phyloP scores from a whole-genome alignment of 2,797 vertebrate genomes.

The Martes flavigula region DNA sequence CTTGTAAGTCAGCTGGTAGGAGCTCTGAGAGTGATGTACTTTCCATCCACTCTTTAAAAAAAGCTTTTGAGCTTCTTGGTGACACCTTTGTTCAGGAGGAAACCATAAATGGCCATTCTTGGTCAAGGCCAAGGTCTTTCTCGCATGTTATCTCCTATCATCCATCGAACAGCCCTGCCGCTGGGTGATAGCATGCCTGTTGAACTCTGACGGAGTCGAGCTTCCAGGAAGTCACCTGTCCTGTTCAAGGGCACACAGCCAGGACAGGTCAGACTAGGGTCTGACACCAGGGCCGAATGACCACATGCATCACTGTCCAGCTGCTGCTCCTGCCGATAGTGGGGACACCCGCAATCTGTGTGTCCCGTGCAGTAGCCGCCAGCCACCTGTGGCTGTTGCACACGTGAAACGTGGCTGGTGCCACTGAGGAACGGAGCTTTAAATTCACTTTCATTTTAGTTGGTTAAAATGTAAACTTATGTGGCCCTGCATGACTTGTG shows the following conservation, averaged over 20 bases:
- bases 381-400: neutral
- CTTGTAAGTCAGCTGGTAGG: neutral
- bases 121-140: neutral
- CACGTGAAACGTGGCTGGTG: neutral
- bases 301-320: neutral
- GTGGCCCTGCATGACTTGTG: neutral
- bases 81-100: neutral
- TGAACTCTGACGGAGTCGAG: neutral
- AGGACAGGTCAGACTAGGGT: neutral
- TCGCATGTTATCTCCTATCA: accelerated
- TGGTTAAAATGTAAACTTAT: neutral
- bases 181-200: neutral
- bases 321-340: accelerated
- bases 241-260: neutral
- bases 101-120: neutral
- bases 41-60: neutral
- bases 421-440: neutral
- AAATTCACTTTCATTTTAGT: neutral
- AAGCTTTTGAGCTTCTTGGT: neutral
- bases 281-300: neutral
- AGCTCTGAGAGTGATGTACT: neutral
- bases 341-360: neutral
- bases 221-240: neutral
- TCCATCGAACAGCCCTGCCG: too few relatives aligned
- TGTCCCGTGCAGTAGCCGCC: accelerated